Evolutionary conservation across 2,113 vertebrate species (phyloP), one percentile per base, ranked within the genome.

Genomic region (Hucho hucho): DNA sequence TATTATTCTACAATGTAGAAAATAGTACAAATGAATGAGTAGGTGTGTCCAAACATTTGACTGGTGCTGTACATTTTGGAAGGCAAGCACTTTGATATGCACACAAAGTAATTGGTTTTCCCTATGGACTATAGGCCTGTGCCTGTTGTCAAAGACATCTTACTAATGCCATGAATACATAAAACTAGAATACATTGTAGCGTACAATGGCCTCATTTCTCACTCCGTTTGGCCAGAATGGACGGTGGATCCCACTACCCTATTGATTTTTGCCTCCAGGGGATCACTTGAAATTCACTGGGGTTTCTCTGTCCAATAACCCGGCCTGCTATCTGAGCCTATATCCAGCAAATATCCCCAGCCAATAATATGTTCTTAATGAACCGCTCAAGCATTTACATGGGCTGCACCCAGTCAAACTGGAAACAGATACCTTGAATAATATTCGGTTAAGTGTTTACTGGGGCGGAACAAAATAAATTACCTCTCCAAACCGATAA

Each of bases 401-500:
- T 7, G 53, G 66, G 78, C 83, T 26, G 70, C 25, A 26, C 53
- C 78, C 65, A 76, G 72, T 58, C 24, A 1, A 47, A 20, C 13
- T 66, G 76, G 53, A 64, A 71, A 49, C 9, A 46, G 22, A 66
- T 68, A 28, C 47, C 82, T 84, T 83, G 79, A 88, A 88, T 80
- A 70, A 78, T 89, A 88, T 87, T 87, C 75, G 80, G 84, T 88
- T 89, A 89, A 87, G 86, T 82, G 87, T 89, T 90, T 85, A 91
- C 83, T 87, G 88, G 83, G 82, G 81, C 88, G 78, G 85, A 87
- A 89, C 87, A 90, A 92, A 90, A 89, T 89, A 91, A 91, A 90
- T 92, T 83, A 91, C 85, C 81, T 84, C 88, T 68, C 77, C 87
- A 85, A 88, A 87, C 87, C 84, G 86, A 91, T 91, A 89, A 90